phyloP scores from a whole-genome alignment of 2,888 invertebrate genomes.

The Diabrotica balteata region DNA sequence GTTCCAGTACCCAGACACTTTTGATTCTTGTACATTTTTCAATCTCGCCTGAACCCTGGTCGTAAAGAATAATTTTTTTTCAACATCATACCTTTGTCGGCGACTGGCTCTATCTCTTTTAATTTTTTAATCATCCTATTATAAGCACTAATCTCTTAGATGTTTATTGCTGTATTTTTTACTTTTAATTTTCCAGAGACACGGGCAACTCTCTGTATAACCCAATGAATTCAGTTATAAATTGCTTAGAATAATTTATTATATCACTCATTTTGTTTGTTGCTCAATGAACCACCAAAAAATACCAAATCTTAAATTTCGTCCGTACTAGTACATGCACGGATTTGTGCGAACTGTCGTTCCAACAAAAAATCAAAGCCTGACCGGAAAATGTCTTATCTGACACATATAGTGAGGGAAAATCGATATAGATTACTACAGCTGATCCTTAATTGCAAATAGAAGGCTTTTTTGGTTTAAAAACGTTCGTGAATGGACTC shows the following conservation, averaged over 20 bases:
- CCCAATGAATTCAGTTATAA: no score
- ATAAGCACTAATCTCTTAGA: not conserved
- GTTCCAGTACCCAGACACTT: not conserved
- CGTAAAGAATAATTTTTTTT: not conserved
- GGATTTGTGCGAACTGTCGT: not conserved
- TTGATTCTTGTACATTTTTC: not conserved
- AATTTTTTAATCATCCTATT: no score
- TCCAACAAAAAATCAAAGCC: not conserved
- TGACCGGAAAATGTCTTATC: not conserved
- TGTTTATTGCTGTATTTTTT: not conserved
- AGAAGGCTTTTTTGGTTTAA: no score
- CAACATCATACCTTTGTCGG: not conserved
- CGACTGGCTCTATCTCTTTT: not conserved
- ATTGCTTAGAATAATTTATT: no score
- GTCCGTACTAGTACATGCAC: not conserved
- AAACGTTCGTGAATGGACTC: no score
- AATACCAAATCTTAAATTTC: not conserved
- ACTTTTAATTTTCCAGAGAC: slow-evolving; percentile 5
- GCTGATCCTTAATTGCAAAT: no score
- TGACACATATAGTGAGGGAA: no score
- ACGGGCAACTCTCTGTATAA: not conserved
- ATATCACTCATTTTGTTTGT: not conserved
- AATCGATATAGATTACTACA: no score
- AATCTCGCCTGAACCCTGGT: not conserved
- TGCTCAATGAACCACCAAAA: not conserved